phyloP scores from a whole-genome alignment of 2,113 vertebrate species.

The Petaurus breviceps region DNA sequence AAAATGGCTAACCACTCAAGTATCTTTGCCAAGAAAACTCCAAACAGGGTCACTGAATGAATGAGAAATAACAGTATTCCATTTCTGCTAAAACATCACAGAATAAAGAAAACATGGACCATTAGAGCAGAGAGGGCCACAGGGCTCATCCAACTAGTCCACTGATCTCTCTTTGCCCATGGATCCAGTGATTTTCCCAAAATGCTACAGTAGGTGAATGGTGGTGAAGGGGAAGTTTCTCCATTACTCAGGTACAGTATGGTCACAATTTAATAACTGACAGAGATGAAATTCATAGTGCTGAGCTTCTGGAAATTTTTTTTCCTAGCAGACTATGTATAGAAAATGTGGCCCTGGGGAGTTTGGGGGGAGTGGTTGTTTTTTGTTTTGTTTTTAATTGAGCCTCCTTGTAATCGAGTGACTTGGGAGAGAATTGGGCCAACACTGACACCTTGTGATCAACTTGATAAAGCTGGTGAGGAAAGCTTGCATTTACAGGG shows the following conservation, averaged over 20 bases:
- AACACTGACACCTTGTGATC: neutral
- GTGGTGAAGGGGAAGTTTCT: neutral
- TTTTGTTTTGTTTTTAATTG: neutral
- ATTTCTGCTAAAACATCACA: neutral
- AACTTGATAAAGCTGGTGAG: neutral
- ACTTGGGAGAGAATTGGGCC: neutral
- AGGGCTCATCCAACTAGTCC: neutral
- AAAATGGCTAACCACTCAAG: neutral
- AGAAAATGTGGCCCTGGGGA: neutral
- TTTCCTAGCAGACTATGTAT: neutral
- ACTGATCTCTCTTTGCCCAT: neutral
- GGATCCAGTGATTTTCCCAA: neutral
- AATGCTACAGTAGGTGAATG: neutral
- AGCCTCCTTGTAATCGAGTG: neutral
- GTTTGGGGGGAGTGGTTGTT: neutral
- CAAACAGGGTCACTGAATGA: neutral
- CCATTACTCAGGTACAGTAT: neutral
- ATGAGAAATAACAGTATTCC: neutral
- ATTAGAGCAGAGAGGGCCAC: neutral
- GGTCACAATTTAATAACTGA: neutral
- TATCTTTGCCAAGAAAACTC: neutral
- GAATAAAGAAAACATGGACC: neutral
- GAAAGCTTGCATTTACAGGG: neutral
- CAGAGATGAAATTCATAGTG: neutral
- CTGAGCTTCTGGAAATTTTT: neutral